Base-by-base conservation (phyloP, 1,140 invertebrate genomes). In the Grapholita molesta region DNA sequence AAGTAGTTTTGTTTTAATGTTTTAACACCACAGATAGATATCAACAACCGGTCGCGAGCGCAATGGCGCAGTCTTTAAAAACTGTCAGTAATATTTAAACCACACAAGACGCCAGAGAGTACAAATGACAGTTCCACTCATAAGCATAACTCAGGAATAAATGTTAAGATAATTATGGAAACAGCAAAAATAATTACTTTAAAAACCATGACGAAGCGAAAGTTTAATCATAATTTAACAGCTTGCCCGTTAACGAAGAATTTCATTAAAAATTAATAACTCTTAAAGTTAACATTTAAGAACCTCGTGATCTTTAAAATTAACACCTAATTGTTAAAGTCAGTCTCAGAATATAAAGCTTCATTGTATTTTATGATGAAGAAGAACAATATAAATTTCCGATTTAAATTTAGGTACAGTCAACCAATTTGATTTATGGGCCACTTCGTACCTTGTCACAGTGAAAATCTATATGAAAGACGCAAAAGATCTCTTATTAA, bases 141-240 rank as follows among this genome's bases (percentile, higher is more conserved):
- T 61, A 61, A 61, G 30, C 55, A 61, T 61, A 61, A 61, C 55
- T 61, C 55, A 61, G 25, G 11, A 18, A 32, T 61, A 61, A 61
- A 61, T 61, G 55, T 61, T 61, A 61, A 61, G 7, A 32, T 15
- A 61, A 61, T 61, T 61, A 61, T 61, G n/a, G 18, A 32, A 28
- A 28, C 23, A 21, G 55, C n/a, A 4, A 28, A 61, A 25, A 28
- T 61, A 61, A 61, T 61, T 61, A 61, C 28, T 30, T 57, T 15
- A 28, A 55, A 25, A 28, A 30, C 2, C 55, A 28, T 28, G 55
- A 32, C 55, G 9, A 61, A 30, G 55, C 32, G 7, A 28, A 61
- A 61, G n/a, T 28, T 57, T 28, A 57, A 57, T 28, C 24, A 28
- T 61, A 61, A 61, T 61, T 55, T 32, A 61, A 61, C 24, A 25